Evolutionary conservation across 2,888 invertebrate genomes (phyloP), one percentile per base, ranked within the genome.

Genomic region (Caenorhabditis panamensis): DNA sequence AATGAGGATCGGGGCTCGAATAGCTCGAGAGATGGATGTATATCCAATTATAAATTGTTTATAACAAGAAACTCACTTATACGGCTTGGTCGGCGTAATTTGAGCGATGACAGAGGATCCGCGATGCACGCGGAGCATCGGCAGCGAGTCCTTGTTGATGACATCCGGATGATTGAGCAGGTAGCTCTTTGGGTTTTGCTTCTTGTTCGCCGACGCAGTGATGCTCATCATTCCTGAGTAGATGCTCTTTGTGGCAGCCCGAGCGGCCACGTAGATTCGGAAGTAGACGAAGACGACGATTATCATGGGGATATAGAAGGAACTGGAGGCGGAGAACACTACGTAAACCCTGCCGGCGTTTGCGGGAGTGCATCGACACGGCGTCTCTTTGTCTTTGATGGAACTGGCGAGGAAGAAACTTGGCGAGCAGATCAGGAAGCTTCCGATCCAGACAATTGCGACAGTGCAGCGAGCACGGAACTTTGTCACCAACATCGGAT

Each of bases 261-360:
- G 80, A 0, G 97, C 98, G 4, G 97, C 96, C 86, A 95, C 94
- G 93, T 97, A 97, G 88, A 97, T 97, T 88, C 96, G 94, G 95
- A 96, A 96, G 92, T 97, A 97, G 93, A 97, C 97, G 93, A 96
- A 97, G 89, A 96, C 93, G 96, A 97, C 97, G 86, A 97, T 96
- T 89, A 96, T 94, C 96, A 96, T 96, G 49, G 97, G 97, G 36
- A 97, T 95, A 93, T 96, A 97, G 94, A 97, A 97, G 83, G 96
- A 96, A n/a, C 97, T 97, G 26, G 97, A 93, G 0, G 97, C 97
- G 31, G 88, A 88, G 84, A 90, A 90, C 69, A 98, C 95, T 71
- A 97, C 96, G 93, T 98, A 98, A 67, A 96, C 96, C 58, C 88
- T 81, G 13, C 95, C 95, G 91, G 96, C 96, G 92, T 95, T 95